phyloP scores from a whole-genome alignment of 2,888 invertebrate species.

The Lamellibrachia satsuma region DNA sequence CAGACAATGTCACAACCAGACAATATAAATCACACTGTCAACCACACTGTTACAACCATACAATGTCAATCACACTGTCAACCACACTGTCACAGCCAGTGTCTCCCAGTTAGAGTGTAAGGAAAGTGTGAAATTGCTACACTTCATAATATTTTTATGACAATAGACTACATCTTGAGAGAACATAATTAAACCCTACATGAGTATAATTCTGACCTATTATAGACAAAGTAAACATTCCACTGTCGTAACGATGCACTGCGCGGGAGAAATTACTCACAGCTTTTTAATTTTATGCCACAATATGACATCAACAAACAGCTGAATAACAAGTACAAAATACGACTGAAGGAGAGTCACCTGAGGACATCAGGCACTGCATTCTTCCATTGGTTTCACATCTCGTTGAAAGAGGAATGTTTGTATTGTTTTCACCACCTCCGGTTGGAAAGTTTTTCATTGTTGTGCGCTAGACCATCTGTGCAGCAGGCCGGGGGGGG shows the following conservation, averaged over 20 bases:
- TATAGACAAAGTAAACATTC: background rate
- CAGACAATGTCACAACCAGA: background rate
- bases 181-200: no score
- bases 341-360: no score
- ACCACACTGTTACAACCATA: background rate
- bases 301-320: background rate
- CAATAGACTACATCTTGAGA: no score
- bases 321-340: background rate
- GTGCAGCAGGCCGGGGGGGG: background rate
- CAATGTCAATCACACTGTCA: background rate
- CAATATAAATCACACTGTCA: background rate
- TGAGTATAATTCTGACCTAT: no score
- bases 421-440: no score
- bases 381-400: no score
- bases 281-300: background rate
- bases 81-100: background rate
- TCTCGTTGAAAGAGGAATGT: no score
- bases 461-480: background rate
- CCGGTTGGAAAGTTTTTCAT: background rate
- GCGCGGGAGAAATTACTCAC: background rate
- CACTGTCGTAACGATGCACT: background rate
- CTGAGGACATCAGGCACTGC: no score
- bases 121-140: no score
- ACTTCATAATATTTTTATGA: no score
- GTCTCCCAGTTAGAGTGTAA: no score